These are phyloP conservation scores for Heliornis fulica DNA, from an alignment of 2,113 vertebrate genomes.

Conservation along the genomic window DNA sequence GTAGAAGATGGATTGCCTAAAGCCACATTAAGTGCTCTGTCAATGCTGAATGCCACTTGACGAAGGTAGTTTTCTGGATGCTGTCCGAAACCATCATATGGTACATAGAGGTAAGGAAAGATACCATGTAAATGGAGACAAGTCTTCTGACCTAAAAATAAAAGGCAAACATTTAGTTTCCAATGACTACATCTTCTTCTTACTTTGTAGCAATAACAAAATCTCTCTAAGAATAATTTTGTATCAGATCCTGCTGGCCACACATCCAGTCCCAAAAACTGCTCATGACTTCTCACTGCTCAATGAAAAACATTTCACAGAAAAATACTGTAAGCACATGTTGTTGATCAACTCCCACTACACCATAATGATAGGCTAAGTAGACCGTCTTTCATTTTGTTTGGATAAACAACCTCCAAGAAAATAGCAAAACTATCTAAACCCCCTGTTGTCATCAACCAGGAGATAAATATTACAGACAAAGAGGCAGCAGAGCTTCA, in stretches of 20 bases:
- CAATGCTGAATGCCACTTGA: conserved; percentile 95
- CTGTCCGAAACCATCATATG: conserved; percentile 87
- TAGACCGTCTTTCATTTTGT: background rate
- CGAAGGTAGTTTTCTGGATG: conserved; percentile 87
- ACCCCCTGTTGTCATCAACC: background rate
- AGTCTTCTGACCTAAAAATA: conserved; percentile 92
- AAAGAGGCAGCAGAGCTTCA: background rate
- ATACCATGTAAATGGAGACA: conserved; percentile 95
- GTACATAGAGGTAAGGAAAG: conserved; percentile 95
- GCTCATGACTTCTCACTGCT: background rate
- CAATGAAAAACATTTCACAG: background rate
- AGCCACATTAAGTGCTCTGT: conserved; percentile 93
- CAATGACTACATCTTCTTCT: background rate
- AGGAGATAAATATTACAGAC: background rate
- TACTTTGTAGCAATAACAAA: background rate
- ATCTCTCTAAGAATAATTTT: background rate
- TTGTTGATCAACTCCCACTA: background rate
- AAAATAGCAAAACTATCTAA: background rate
- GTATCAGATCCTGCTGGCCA: background rate
- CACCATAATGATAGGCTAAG: background rate
- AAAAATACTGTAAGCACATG: background rate
- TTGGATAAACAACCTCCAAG: background rate
- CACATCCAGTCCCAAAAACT: background rate
- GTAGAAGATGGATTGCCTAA: conserved; percentile 92
- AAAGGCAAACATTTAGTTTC: conserved; percentile 20